phyloP scores from a whole-genome alignment of 2,113 vertebrate species.

The Antigone vipio region DNA sequence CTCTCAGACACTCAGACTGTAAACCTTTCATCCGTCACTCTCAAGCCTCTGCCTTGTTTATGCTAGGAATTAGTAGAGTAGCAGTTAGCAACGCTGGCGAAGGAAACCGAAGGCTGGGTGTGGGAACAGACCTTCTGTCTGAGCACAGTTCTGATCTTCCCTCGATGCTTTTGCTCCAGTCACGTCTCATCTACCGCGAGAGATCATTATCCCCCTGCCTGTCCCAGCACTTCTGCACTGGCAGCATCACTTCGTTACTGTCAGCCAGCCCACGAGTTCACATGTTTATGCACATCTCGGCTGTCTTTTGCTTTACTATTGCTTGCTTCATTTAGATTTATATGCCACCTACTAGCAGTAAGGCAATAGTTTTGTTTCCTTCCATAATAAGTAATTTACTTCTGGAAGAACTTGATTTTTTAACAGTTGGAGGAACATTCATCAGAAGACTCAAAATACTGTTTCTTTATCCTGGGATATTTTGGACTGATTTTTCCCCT shows the following conservation, averaged over 20 bases:
- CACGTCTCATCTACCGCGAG: accelerated
- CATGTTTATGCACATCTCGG: background rate
- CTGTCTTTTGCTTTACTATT: background rate
- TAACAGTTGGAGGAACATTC: background rate
- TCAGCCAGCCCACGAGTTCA: background rate
- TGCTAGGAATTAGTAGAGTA: background rate
- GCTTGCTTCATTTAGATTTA: background rate
- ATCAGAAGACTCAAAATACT: background rate
- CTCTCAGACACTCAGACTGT: background rate
- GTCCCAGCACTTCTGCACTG: background rate
- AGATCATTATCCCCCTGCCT: background rate
- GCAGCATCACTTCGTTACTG: background rate
- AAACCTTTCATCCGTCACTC: background rate
- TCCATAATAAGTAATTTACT: background rate
- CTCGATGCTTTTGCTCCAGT: background rate
- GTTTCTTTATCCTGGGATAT: background rate
- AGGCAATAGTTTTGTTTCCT: background rate
- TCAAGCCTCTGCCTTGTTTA: background rate
- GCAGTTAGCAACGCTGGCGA: background rate
- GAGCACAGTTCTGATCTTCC: background rate
- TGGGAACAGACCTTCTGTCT: background rate
- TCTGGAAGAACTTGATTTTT: background rate
- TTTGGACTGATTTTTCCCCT: background rate
- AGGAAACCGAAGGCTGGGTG: background rate
- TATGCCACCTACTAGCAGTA: background rate